phyloP scores from a whole-genome alignment of 2,113 vertebrate genomes.

The Terrapene triunguis region DNA sequence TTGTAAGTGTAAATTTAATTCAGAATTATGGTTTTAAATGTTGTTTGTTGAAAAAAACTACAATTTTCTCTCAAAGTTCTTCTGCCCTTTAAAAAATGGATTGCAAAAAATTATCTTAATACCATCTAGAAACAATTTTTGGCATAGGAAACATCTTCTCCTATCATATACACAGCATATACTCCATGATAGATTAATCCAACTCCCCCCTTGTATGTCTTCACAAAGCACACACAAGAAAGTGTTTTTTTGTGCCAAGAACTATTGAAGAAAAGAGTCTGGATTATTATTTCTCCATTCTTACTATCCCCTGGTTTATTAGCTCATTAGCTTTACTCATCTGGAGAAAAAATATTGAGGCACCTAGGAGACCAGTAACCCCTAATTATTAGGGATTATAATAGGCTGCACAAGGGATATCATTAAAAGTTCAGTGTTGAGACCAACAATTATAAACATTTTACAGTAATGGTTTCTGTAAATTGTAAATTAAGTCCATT shows the following conservation, averaged over 20 bases:
- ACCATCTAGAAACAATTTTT: not conserved
- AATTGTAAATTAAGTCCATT: not conserved
- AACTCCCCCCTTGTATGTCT: not conserved
- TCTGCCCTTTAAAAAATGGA: not conserved
- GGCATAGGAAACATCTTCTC: not conserved
- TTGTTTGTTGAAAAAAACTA: not conserved
- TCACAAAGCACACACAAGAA: not conserved
- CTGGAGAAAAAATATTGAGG: conserved; percentile 4
- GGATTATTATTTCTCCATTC: not conserved
- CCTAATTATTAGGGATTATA: not conserved
- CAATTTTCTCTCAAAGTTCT: not conserved
- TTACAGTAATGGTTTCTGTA: not conserved
- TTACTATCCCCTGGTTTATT: not conserved
- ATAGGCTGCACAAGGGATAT: not conserved
- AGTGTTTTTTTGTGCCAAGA: not conserved
- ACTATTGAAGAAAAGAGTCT: not conserved
- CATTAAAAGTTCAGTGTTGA: not conserved
- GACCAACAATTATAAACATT: not conserved
- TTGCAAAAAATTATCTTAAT: not conserved
- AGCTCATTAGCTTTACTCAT: not conserved
- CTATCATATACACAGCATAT: not conserved
- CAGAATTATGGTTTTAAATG: not conserved
- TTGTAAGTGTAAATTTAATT: not conserved
- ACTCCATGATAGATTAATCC: not conserved
- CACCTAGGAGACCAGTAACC: not conserved